Evolutionary conservation across 2,888 invertebrate species (phyloP), one percentile per base, ranked within the genome.

Genomic region (Formica aserva): DNA sequence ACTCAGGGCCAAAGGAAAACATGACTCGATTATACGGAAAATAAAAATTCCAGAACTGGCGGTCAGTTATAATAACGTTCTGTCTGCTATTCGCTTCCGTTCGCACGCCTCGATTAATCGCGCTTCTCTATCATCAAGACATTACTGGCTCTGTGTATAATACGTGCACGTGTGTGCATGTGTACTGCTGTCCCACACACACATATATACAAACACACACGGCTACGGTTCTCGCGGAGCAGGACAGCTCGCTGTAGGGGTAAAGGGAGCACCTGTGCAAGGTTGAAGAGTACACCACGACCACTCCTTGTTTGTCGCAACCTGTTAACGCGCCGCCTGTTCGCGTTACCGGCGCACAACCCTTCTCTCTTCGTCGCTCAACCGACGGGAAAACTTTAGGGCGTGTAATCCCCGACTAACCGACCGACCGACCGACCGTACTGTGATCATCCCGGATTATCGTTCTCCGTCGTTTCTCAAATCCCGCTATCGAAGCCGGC

Each of bases 301-400:
- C 83, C 83, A 83, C 83, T 83, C 85, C 84, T 84, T 84, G 84
- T 86, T 86, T 86, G 86, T 77, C 75, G 67, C 81, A 86, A 81
- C 76, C 82, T 81, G 81, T 84, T 84, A 86, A 84, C 82, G 85
- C 81, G 84, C 74, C 81, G 80, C 67, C 77, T 77, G 55, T 76
- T 80, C 78, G 78, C 78, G 78, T 80, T 71, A 66, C 22, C 77
- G 69, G 71, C 57, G 69, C 83, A 35, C 72, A 72, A 38, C 72
- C 84, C 84, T 82, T 84, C 52, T 52, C 52, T 84, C 78, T 72
- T 45, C 69, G 84, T 52, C 77, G 74, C 65, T 84, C 69, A 76
- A 71, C 84, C 75, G 74, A 77, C 83, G 83, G 57, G 83, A 85
- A 65, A 83, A 83, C 85, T 85, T 85, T 83, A 60, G 72, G 84